Base-by-base conservation (phyloP, 2,888 invertebrate genomes). In the Nudaria mundana region DNA sequence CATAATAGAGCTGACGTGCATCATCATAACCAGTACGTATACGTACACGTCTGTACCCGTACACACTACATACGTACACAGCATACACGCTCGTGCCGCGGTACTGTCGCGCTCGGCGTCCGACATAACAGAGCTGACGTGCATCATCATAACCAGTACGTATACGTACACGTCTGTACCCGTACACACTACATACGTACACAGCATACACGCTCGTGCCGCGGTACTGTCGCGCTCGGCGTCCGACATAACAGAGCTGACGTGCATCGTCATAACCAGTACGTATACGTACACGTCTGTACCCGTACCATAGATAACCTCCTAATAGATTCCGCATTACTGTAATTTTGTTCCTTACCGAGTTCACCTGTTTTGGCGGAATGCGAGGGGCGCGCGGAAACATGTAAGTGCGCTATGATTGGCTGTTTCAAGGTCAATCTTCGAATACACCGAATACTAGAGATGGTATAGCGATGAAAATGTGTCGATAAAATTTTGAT, bases 1-100 rank as follows among this genome's bases (percentile, higher is more conserved):
- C 89, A 89, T 66, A 89, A 89, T 46, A 69, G 89, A 2, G 87
- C 87, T 0, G 87, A 87, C 33, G 80, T 88, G 6, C 85, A 85
- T 36, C 73, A 79, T 0, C 53, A 25, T 6, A n/a, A 13, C 11
- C 20, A 5, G 3, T 7, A 20, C 20, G 3, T 7, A 1, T 7
- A 20, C 76, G 24, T 62, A 76, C 2, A 50, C 78, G 84, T 85
- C 1, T 10, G 29, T 16, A 29, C 6, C n/a, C 2, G 5, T 15
- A 8, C 3, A 8, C 7, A 3, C 1, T 5, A 5, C 18, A 5
- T 5, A 18, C 18, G 4, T 5, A 18, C 5, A 5, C 18, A 5
- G 5, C 18, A n/a, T n/a, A 5, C 18, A 18, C 18, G 18, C 18
- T 5, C 7, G 11, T 3, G 2, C 60, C 80, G 6, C 71, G 18